Conservation (phyloP, 2,888 invertebrate genomes). For the Lordiphosa andalusiaca region DNA sequence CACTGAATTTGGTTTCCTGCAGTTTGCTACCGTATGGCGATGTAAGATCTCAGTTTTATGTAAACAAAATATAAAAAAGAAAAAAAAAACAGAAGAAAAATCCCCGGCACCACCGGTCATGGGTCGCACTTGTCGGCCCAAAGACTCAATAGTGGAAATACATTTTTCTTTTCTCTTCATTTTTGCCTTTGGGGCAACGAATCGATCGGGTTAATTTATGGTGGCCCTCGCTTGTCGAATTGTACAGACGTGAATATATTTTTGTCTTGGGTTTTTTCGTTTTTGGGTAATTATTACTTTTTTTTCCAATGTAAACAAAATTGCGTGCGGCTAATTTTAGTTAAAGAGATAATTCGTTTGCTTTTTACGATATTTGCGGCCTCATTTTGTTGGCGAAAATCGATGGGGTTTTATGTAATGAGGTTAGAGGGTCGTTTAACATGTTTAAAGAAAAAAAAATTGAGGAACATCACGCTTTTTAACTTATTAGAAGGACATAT, state of each 20-base stretch:
- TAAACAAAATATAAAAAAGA: too few species aligned
- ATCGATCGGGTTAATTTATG: constrained; percentile 31
- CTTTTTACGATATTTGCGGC: constrained; percentile 33
- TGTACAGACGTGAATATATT: constrained; percentile 28
- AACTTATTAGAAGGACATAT: too few species aligned
- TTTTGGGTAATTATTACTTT: constrained; percentile 77
- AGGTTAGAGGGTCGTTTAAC: too few species aligned
- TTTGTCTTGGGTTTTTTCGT: constrained; percentile 48
- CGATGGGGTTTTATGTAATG: background rate
- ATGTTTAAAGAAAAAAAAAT: too few species aligned
- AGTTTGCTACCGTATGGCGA: constrained; percentile 63
- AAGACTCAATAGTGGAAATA: constrained; percentile 49
- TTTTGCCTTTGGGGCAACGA: constrained; percentile 21
- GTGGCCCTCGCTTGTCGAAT: constrained; percentile 13
- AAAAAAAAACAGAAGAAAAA: too few species aligned
- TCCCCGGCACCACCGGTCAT: constrained; percentile 29
- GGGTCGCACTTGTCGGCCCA: constrained; percentile 58
- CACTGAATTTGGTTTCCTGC: constrained; percentile 65
- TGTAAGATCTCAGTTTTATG: constrained; percentile 33
- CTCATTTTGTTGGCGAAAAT: constrained; percentile 35
- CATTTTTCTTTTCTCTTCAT: constrained; percentile 17
- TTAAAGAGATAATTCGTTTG: constrained; percentile 40
- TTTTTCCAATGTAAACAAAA: constrained; percentile 58
- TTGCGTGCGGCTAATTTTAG: constrained; percentile 61
- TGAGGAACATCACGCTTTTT: too few species aligned